Base-by-base conservation (phyloP, 2,113 vertebrate genomes). In the Pimephales promelas region DNA sequence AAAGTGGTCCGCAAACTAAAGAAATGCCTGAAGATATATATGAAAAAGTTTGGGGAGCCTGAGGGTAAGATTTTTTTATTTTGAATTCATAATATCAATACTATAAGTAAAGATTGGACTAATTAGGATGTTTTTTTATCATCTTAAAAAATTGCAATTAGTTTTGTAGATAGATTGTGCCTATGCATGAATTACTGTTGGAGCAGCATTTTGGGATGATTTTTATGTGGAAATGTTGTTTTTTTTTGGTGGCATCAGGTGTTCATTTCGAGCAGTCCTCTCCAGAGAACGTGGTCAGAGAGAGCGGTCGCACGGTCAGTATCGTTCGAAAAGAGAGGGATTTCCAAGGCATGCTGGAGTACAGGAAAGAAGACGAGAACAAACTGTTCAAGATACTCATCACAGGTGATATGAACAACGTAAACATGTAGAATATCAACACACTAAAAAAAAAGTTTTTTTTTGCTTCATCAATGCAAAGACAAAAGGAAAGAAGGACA, bases 261-360 rank as follows among this genome's bases (percentile, higher is more conserved):
- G 93, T 93, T 57, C 95, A 95, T 87, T 93, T 95, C 90, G 95
- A 95, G 87, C 95, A 94, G 71, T 91, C 95, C 78, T 95, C 94
- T 22, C 94, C 94, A 76, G 95, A 22, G 94, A 95, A 0, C 93
- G 11, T n/a, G 43, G 26, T 36, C 13, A 11, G 22, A 0, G 77
- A 86, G 5, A 16, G 82, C 36, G 1, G 16, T 26, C 16, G 54
- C 86, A 7, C 28, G 92, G 78, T 94, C 76, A 95, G 95, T 83
- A 97, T 99, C 89, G 95, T 95, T 22, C 95, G 97, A 75, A 98
- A 98, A 84, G 98, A 98, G 85, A 98, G 96, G 72, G 96, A 98
- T 86, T 97, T 96, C 92, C 96, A 96, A 86, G 98, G 98, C 74
- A 97, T 99, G 97, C 86, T 99, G 92, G 95, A 98, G 76, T 99